Evolutionary conservation across 2,797 vertebrate species (phyloP).

Genomic region (Lophotriccus pileatus): DNA sequence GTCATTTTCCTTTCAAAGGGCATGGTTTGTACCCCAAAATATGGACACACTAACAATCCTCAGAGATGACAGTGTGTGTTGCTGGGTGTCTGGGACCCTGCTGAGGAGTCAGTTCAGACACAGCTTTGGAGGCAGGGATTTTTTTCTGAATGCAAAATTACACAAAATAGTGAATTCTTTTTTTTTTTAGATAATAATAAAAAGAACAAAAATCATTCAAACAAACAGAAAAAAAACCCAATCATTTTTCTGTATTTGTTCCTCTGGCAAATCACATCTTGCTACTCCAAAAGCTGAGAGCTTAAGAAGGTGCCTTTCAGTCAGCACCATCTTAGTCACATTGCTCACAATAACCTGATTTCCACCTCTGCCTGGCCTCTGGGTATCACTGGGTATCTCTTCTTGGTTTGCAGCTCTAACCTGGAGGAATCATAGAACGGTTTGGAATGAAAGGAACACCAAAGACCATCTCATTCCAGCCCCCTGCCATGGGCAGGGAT

Average conservation of each 20-base stretch:
- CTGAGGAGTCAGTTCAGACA: not conserved
- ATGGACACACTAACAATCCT: not conserved
- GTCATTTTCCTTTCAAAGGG: not conserved
- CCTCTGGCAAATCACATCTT: not conserved
- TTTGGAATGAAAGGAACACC: not conserved
- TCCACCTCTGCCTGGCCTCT: not conserved
- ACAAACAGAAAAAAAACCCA: not conserved
- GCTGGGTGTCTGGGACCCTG: not conserved
- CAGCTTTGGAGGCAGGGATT: not conserved
- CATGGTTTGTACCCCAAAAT: not conserved
- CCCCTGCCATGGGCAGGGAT: not conserved
- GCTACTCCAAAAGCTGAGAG: not conserved
- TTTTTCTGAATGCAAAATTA: not conserved
- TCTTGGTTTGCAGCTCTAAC: not conserved
- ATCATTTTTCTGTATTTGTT: not conserved
- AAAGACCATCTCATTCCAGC: not conserved
- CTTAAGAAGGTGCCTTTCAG: not conserved
- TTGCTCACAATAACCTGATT: not conserved
- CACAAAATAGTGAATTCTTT: accelerated
- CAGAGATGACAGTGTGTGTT: accelerated
- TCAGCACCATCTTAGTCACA: not conserved
- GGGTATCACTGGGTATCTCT: not conserved
- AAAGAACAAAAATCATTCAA: not conserved
- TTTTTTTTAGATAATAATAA: too few species aligned
- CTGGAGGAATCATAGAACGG: not conserved